Evolutionary conservation across 2,888 invertebrate genomes (phyloP), one percentile per base, ranked within the genome.

Genomic region (Heliconius ismenius): DNA sequence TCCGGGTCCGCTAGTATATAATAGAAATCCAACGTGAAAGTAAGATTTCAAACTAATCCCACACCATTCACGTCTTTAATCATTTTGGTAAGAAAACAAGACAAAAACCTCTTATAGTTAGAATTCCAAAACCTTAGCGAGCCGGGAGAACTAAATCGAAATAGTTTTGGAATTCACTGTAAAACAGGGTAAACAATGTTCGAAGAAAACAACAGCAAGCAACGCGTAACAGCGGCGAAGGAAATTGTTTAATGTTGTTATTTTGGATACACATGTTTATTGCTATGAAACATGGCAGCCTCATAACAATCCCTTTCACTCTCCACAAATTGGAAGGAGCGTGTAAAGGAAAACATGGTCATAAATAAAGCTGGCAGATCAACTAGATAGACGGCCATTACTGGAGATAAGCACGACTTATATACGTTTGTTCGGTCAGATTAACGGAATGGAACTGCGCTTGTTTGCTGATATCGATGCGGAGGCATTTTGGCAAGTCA

Each of bases 251-350:
- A 91, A 91, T 91, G 90, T 90, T 90, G 90, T 92, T 92, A 91
- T 92, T 92, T 92, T 91, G 90, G 90, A 91, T 92, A 92, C 91
- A 92, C 91, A 92, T 92, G 92, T 93, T 93, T 93, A 93, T 92
- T 92, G 90, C 90, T 90, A 92, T 91, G 92, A 93, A 93, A 92
- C 92, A 92, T 93, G 92, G 92, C 92, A 92, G 90, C 87, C 90
- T 91, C 91, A 92, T 93, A 93, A 93, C 92, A 93, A 92, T 93
- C 91, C 91, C 91, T 93, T 94, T 93, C 93, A 93, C 93, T 93
- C 92, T 92, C 92, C 92, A 91, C 93, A 94, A 94, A 93, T 93
- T 92, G 93, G 92, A 91, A 92, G 91, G 84, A 92, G 91, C 92
- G 92, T 91, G 92, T 92, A 93, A 94, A 94, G 92, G 90, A 93